Percentiles rank a stretch among this genome's conserved stretches.
phyloP scores from a whole-genome alignment of 2,113 vertebrate genomes.

The Bubalus kerabau region DNA sequence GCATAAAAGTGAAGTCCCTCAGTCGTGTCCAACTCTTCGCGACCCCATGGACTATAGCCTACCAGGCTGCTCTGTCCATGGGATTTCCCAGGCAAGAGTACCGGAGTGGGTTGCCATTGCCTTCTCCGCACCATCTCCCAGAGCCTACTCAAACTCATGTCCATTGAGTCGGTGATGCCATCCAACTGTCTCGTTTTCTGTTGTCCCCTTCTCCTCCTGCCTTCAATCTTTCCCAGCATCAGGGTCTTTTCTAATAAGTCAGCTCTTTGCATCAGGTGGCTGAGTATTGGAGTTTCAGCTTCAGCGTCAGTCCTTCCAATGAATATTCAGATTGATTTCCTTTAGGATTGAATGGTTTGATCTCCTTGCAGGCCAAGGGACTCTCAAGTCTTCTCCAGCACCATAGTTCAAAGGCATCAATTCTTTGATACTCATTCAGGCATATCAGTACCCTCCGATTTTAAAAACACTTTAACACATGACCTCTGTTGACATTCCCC shows the following conservation, averaged over 20 bases:
- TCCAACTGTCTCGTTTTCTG: neutral
- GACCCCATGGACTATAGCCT: neutral
- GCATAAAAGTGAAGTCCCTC: neutral
- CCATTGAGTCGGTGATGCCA: neutral
- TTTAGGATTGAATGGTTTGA: neutral
- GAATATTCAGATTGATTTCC: neutral
- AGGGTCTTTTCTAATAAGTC: neutral
- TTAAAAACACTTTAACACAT: neutral
- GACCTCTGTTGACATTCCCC: neutral
- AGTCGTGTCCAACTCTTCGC: fast-evolving
- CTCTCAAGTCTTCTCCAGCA: neutral
- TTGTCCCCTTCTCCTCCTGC: neutral
- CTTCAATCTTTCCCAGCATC: neutral
- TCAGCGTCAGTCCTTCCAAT: neutral
- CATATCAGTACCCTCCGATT: neutral
- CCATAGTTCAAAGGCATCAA: neutral
- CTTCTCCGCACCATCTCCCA: neutral
- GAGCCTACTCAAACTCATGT: neutral
- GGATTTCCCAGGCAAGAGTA: neutral
- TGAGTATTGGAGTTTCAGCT: neutral
- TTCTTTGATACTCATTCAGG: neutral
- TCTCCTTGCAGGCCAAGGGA: neutral
- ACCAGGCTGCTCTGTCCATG: neutral
- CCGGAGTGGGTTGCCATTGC: neutral
- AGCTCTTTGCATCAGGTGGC: neutral